Conservation (phyloP, 2,888 invertebrate genomes). For the Yponomeuta plumbellus region DNA sequence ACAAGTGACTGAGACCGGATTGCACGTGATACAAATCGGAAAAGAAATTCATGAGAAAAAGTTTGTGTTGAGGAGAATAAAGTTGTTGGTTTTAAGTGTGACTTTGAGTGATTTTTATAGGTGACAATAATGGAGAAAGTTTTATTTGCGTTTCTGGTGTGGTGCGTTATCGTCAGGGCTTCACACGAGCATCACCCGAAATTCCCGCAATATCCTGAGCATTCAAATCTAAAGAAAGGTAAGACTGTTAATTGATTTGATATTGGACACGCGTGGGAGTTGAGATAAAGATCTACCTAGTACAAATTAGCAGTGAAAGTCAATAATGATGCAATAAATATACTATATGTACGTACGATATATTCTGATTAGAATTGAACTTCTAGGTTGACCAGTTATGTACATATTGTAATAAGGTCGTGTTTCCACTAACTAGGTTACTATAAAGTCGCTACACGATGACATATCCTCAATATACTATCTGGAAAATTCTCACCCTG, state of each 20-base stretch:
- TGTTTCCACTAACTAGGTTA: too few relatives aligned
- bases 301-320: background rate
- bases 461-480: too few relatives aligned
- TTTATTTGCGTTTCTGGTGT: constrained; percentile 43
- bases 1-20: constrained; percentile 25
- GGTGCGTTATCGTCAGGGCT: constrained; percentile 43
- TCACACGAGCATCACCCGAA: constrained; percentile 47
- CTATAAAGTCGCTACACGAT: too few relatives aligned
- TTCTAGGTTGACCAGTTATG: background rate
- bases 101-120: constrained; percentile 29
- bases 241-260: background rate
- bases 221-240: constrained; percentile 34
- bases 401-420: too few relatives aligned
- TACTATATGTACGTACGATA: background rate
- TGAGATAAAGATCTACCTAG: background rate
- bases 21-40: background rate
- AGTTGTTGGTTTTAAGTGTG: constrained; percentile 22
- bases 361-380: background rate
- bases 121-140: constrained; percentile 47
- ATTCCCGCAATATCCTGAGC: constrained; percentile 39
- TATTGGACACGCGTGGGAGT: background rate
- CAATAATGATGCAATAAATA: constrained; percentile 8
- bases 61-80: background rate
- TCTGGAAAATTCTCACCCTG: too few relatives aligned
- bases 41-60: background rate